Conservation (phyloP, 2,113 vertebrate genomes). For the Marcusenius ussheri region DNA sequence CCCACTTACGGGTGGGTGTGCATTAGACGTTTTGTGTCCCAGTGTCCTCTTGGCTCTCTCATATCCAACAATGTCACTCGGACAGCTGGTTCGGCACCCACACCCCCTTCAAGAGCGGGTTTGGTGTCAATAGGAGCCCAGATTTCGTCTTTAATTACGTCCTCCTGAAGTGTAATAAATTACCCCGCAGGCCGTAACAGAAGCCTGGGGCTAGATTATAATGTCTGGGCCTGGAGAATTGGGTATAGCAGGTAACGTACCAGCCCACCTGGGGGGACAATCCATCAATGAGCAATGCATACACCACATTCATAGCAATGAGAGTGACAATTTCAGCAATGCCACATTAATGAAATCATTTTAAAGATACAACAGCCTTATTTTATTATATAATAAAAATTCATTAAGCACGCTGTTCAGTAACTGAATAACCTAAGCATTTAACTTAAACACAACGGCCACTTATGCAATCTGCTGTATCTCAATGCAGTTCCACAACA, state of each 20-base stretch:
- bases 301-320: not conserved
- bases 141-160: constrained; percentile 8
- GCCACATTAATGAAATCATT: not conserved
- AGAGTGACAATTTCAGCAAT: not conserved
- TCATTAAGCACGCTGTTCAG: not conserved
- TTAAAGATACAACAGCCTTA: not conserved
- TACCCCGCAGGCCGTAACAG: not conserved
- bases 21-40: not conserved
- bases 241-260: not conserved
- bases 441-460: not conserved
- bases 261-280: not conserved
- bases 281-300: not conserved
- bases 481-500: not conserved
- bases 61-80: not conserved
- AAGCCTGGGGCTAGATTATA: not conserved
- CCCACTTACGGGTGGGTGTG: not conserved
- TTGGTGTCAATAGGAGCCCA: constrained; percentile 12
- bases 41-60: not conserved
- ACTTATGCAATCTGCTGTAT: not conserved
- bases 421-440: not conserved
- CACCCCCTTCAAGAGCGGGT: not conserved
- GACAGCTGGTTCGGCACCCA: not conserved
- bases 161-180: constrained; percentile 17
- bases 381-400: not conserved
- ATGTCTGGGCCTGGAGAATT: not conserved